Evolutionary conservation across 2,113 vertebrate species (phyloP).

Genomic region (Cololabis saira): DNA sequence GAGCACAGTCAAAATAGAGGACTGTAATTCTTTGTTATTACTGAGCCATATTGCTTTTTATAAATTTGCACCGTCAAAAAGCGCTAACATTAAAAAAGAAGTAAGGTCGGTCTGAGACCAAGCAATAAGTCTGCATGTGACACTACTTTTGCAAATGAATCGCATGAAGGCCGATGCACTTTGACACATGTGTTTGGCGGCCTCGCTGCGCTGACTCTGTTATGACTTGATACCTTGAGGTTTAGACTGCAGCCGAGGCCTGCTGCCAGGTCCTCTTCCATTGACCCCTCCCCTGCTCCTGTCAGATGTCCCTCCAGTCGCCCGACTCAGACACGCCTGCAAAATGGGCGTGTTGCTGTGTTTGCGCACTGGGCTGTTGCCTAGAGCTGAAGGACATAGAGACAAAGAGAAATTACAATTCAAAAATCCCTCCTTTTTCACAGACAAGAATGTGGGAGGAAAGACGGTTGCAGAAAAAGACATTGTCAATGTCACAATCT

Average conservation of each 20-base stretch:
- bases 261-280: conserved; percentile 63
- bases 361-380: conserved; percentile 24
- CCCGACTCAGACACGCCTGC: conserved; percentile 70
- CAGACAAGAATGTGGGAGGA: not conserved
- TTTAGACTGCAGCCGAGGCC: conserved; percentile 57
- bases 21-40: not conserved
- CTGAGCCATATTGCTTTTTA: too few species aligned
- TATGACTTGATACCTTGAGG: conserved; percentile 58
- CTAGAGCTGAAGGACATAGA: conserved; percentile 52
- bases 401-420: conserved; percentile 14
- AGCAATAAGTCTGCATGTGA: not conserved
- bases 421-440: not conserved
- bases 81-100: too few species aligned
- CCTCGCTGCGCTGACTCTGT: not conserved
- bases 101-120: not conserved
- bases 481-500: not conserved
- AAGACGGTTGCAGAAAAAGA: not conserved
- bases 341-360: conserved; percentile 42
- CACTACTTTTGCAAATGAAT: not conserved
- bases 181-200: not conserved
- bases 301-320: not conserved
- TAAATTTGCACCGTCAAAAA: too few species aligned
- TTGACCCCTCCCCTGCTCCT: conserved; percentile 58
- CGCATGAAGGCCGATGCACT: not conserved
- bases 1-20: not conserved